These are phyloP conservation scores for Stegostoma tigrinum DNA, from an alignment of 2,113 vertebrate species.

Conservation along the genomic window DNA sequence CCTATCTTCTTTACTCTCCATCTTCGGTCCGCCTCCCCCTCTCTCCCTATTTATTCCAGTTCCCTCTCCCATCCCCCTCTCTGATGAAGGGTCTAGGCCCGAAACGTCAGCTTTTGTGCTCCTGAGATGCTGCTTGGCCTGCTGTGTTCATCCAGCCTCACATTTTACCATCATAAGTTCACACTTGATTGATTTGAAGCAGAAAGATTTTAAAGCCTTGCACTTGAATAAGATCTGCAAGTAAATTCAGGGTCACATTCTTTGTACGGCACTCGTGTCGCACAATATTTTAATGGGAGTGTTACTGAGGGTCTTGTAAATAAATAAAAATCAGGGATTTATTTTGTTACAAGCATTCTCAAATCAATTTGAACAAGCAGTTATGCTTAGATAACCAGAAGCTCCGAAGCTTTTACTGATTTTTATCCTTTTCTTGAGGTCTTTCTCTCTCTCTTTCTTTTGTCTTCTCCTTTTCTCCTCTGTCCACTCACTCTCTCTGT, in stretches of 20 bases:
- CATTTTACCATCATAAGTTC: constrained; percentile 45
- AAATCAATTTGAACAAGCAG: not conserved
- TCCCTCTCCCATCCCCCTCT: no score
- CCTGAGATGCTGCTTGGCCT: no score
- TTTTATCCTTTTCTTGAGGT: no score
- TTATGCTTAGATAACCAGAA: not conserved
- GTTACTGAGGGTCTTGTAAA: not conserved
- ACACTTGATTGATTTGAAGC: constrained; percentile 11
- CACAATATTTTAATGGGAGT: not conserved
- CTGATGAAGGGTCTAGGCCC: no score
- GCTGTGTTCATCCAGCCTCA: no score
- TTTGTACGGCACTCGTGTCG: not conserved
- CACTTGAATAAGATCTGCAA: not conserved
- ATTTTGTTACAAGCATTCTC: not conserved
- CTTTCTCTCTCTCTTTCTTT: not conserved
- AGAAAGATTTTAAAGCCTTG: not conserved
- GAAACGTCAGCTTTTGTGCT: no score
- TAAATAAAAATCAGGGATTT: not conserved
- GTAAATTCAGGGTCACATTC: not conserved
- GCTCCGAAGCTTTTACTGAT: not conserved
- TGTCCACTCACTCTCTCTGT: no score
- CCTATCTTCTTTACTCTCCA: no score
- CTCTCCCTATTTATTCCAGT: no score
- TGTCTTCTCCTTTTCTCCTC: not conserved
- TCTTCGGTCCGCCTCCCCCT: no score